phyloP scores from a whole-genome alignment of 2,113 vertebrate species.

The Labeo rohita region DNA sequence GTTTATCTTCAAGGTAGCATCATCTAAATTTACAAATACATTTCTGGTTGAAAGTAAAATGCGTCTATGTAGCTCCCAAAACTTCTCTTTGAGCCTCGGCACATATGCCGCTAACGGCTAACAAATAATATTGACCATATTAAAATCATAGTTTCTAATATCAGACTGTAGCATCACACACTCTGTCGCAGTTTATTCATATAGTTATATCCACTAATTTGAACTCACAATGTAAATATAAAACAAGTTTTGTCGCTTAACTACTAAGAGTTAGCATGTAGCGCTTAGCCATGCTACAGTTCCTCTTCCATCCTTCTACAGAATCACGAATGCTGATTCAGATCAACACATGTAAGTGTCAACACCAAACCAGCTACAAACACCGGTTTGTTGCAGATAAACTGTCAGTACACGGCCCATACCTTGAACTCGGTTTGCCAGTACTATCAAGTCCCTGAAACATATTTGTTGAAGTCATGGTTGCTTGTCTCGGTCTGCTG shows the following conservation, averaged over 20 bases:
- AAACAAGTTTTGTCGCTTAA: not conserved
- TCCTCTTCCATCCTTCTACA: not conserved
- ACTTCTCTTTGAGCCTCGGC: not conserved
- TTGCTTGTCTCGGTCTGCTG: conserved; percentile 15
- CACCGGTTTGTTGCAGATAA: not conserved
- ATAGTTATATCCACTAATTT: not conserved
- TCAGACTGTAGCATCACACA: not conserved
- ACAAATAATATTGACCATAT: not conserved
- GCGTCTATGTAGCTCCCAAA: not conserved
- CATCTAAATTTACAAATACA: not conserved
- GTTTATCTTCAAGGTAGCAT: no score
- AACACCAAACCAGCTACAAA: not conserved
- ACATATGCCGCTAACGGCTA: conserved; percentile 11
- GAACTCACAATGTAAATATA: not conserved
- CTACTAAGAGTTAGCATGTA: conserved; percentile 10
- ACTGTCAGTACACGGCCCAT: conserved; percentile 14
- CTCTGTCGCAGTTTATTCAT: not conserved
- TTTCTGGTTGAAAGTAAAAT: not conserved
- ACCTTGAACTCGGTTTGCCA: conserved; percentile 85
- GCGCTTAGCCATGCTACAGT: conserved; percentile 27
- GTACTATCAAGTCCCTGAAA: conserved; percentile 79
- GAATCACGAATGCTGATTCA: not conserved
- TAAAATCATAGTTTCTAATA: not conserved
- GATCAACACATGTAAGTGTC: not conserved
- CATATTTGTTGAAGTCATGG: conserved; percentile 81